phyloP scores from a whole-genome alignment of 1,140 invertebrate species.

The Sarcophaga bullata region DNA sequence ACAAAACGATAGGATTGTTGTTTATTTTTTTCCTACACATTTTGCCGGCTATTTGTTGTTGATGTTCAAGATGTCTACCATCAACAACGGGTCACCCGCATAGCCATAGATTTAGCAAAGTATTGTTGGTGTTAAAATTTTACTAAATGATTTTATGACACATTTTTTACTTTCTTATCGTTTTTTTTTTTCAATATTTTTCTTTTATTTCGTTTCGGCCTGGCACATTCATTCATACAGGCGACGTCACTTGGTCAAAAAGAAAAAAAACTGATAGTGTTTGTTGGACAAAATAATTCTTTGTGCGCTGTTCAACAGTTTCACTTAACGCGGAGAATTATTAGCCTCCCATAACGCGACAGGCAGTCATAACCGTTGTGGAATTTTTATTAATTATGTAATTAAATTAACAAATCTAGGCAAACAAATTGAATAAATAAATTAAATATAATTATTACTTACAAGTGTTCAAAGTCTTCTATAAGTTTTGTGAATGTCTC shows the following conservation, averaged over 20 bases:
- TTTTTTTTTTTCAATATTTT: neutral
- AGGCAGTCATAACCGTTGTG: neutral
- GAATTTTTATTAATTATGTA: slow-evolving; percentile 30
- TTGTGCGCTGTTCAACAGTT: neutral
- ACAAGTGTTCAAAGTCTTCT: too few species aligned
- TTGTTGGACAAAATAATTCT: slow-evolving; percentile 5
- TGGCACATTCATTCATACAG: neutral
- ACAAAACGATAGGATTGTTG: neutral
- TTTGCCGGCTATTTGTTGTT: neutral
- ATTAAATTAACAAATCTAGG: slow-evolving; percentile 1
- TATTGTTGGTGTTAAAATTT: neutral
- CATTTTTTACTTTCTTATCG: neutral
- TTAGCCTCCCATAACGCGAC: neutral
- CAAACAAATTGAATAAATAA: neutral
- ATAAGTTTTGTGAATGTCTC: neutral
- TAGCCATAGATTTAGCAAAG: neutral
- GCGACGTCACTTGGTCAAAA: slow-evolving; percentile 8
- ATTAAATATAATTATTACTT: neutral
- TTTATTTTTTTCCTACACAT: too few species aligned
- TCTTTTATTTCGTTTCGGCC: neutral
- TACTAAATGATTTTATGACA: neutral
- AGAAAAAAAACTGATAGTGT: neutral
- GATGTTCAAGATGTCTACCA: neutral
- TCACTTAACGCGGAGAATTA: neutral
- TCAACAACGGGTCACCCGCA: slow-evolving; percentile 34